Evolutionary conservation across 2,113 vertebrate species (phyloP), one percentile per base, ranked within the genome.

Genomic region (Noctilio leporinus): DNA sequence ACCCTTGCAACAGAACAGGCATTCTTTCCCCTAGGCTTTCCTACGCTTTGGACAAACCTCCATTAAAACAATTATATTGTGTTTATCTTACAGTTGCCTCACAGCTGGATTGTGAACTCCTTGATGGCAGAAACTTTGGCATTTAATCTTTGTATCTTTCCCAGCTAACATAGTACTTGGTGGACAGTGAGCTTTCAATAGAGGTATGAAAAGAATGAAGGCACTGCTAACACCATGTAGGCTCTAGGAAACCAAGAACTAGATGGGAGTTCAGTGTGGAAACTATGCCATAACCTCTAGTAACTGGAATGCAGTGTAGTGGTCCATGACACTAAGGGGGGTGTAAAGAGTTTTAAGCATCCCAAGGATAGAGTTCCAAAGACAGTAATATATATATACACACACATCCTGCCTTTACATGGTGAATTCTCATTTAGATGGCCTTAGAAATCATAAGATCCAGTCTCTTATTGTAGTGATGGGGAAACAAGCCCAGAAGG

Each of bases 401-500:
- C 11, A 72, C 11, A 69, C 26, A 9, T 16, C 3, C 16, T 83
- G 76, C 24, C 53, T 93, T 83, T 80, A 85, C 33, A 9, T 28
- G 47, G 35, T 62, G n/a, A 87, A 26, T 91, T 95, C 90, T 84
- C n/a, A 69, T 73, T 92, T 86, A 76, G 65, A 64, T 10, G 28
- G 24, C n/a, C 83, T 91, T 75, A 72, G 28, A 93, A 93, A 93
- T 93, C 70, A 78, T 70, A 47, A 95, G 30, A 86, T 89, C 69
- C 26, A 73, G 24, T 86, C 40, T 89, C 47, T n/a, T 40, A 26
- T 51, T 87, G 62, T 47, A 91, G 33, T 92, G 47, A 70, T 75
- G n/a, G 7, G 9, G 33, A 86, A 78, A 83, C 17, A 92, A 92
- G 22, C 14, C n/a, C 82, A 40, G 35, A 89, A 86, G 75, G 26